phyloP scores from a whole-genome alignment of 2,888 invertebrate species.

The Ectemnius lituratus region DNA sequence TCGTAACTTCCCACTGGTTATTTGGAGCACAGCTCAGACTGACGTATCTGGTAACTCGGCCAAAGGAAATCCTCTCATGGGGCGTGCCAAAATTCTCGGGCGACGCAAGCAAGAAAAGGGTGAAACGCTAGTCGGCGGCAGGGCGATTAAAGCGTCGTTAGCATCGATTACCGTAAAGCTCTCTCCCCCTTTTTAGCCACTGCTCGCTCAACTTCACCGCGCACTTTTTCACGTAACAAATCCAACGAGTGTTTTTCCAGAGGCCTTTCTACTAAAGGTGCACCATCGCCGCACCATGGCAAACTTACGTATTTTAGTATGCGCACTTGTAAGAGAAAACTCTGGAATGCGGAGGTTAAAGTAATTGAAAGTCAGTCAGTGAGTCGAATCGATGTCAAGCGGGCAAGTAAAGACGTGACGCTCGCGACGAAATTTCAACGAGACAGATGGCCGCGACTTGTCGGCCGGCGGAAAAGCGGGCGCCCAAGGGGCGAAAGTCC shows the following conservation, averaged over 20 bases:
- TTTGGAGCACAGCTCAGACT: conserved; percentile 51
- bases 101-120: conserved; percentile 30
- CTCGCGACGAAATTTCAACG: too few relatives aligned
- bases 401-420: too few relatives aligned
- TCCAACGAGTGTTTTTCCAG: conserved; percentile 39
- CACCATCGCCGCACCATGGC: too few relatives aligned
- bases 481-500: too few relatives aligned
- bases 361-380: too few relatives aligned
- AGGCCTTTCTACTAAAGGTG: too few relatives aligned
- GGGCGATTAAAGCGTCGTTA: conserved; percentile 65
- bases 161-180: conserved; percentile 62
- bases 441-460: too few relatives aligned
- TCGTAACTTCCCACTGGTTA: conserved; percentile 51
- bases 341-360: too few relatives aligned
- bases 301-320: too few relatives aligned
- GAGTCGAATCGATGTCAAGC: too few relatives aligned
- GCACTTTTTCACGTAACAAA: conserved; percentile 39
- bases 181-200: not conserved
- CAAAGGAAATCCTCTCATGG: conserved; percentile 37
- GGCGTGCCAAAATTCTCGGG: conserved; percentile 55
- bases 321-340: too few relatives aligned
- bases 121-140: conserved; percentile 38
- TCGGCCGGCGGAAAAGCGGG: too few relatives aligned
- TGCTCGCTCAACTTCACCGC: conserved; percentile 23
- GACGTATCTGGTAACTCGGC: conserved; percentile 53